Conservation (phyloP, 2,113 vertebrate species). For the Isichthys henryi region DNA sequence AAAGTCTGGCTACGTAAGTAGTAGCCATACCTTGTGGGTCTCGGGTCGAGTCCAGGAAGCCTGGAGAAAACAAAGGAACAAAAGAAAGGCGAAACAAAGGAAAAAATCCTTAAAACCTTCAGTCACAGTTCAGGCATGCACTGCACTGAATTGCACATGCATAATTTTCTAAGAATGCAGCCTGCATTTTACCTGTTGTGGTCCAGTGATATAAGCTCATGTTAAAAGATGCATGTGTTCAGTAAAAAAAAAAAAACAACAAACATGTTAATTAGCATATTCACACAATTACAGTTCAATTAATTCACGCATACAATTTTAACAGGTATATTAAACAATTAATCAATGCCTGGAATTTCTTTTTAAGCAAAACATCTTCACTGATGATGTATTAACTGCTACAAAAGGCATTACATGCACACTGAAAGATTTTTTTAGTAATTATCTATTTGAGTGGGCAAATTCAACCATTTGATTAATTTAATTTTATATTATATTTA, state of each 20-base stretch:
- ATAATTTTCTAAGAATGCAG: constrained; percentile 12
- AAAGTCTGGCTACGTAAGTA: constrained; percentile 66
- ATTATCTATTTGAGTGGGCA: neutral
- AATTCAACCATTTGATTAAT: constrained; percentile 1
- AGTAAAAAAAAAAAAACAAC: constrained; percentile 8
- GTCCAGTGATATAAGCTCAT: constrained; percentile 26
- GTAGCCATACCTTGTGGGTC: constrained; percentile 92
- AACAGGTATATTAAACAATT: neutral
- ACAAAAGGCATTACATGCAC: neutral
- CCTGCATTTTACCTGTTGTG: constrained; percentile 17
- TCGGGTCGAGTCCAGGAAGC: constrained; percentile 97
- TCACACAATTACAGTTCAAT: constrained; percentile 10
- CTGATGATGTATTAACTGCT: neutral
- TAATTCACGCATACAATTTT: constrained; percentile 10
- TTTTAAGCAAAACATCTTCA: neutral
- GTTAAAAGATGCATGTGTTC: constrained; percentile 23
- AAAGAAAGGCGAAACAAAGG: constrained; percentile 57
- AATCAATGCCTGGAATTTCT: neutral
- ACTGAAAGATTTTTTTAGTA: neutral
- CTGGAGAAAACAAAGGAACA: constrained; percentile 83
- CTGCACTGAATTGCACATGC: constrained; percentile 24
- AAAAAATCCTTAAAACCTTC: constrained; percentile 23
- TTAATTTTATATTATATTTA: neutral
- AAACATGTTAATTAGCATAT: constrained; percentile 19
- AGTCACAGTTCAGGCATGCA: constrained; percentile 22